Base-by-base conservation (phyloP, 2,797 vertebrate genomes). In the Chromobotia macracanthus region DNA sequence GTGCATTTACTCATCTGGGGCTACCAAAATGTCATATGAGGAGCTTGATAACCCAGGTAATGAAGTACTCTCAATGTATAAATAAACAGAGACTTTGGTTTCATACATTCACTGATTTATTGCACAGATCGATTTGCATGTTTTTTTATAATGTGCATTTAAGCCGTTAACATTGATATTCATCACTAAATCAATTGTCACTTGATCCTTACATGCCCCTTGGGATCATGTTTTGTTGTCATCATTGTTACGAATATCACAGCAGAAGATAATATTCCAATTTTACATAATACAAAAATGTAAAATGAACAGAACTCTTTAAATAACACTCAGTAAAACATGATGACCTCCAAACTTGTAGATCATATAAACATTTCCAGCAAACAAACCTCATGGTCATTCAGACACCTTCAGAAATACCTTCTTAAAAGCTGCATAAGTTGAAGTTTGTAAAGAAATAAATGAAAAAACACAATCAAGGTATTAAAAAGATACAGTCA, bases 91-190 rank as follows among this genome's bases (percentile, higher is more conserved):
- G 82, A 72, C 53, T 69, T 19, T 69, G 50, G n/a, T 63, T 64
- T 68, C 77, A 84, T 92, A 91, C 89, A 89, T 90, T 93, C 85
- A 87, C 86, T 82, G 88, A 81, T 93, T 91, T 94, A 94, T 93
- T 94, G 87, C 88, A 95, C 89, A 88, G 82, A 87, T 85, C 87
- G 75, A 77, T 78, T 68, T 77, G 67, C 77, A 56, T 84, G 28
- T 56, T 75, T 80, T 85, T 80, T 71, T 70, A 82, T 48, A 48
- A 23, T 77, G 55, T 77, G 44, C 66, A 51, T 61, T 50, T 38
- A 28, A 51, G 46, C 51, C 38, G 11, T 75, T 51, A 66, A 76
- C 35, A 46, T 15, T 2, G 9, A 53, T 44, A 16, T 44, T 56
- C 5, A 74, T 35, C 18, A 66, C 21, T 15, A 66, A 31, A 68